phyloP scores from a whole-genome alignment of 53 echinoderm and acorn worm genomes.

The Patiria pectinifera region DNA sequence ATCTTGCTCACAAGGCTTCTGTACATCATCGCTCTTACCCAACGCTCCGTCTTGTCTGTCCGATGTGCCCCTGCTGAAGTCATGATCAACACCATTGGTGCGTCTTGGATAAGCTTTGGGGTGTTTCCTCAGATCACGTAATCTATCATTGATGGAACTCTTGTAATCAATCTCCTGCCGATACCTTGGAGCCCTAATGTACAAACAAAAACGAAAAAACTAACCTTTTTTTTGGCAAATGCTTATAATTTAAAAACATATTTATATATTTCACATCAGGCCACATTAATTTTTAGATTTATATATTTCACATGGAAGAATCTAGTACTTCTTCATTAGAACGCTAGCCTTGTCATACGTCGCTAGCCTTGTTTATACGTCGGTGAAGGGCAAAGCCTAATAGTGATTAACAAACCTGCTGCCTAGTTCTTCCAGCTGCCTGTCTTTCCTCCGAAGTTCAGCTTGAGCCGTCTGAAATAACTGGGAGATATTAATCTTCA shows the following conservation, averaged over 20 bases:
- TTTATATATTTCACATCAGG: too few species aligned
- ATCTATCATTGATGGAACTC: constrained; percentile 28
- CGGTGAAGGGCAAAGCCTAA: too few species aligned
- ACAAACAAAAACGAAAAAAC: background rate
- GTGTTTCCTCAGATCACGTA: constrained; percentile 15
- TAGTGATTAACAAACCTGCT: constrained; percentile 26
- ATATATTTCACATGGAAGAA: too few species aligned
- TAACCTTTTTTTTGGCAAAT: too few species aligned
- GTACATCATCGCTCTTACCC: background rate
- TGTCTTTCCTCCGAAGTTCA: constrained; percentile 64
- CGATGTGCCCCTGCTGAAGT: background rate
- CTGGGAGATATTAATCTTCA: constrained; percentile 69
- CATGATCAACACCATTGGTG: background rate
- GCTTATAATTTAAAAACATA: too few species aligned
- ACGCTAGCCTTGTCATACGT: too few species aligned
- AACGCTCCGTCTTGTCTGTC: background rate
- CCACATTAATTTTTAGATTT: too few species aligned
- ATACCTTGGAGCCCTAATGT: constrained; percentile 18
- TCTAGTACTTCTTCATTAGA: too few species aligned
- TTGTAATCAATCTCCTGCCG: background rate
- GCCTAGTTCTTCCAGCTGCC: constrained; percentile 56
- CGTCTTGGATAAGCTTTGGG: background rate
- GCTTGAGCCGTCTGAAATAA: constrained; percentile 69
- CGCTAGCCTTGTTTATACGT: too few species aligned
- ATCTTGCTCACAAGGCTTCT: background rate